Conservation (phyloP, 2,888 invertebrate genomes). For the Blastobasis lacticolella region DNA sequence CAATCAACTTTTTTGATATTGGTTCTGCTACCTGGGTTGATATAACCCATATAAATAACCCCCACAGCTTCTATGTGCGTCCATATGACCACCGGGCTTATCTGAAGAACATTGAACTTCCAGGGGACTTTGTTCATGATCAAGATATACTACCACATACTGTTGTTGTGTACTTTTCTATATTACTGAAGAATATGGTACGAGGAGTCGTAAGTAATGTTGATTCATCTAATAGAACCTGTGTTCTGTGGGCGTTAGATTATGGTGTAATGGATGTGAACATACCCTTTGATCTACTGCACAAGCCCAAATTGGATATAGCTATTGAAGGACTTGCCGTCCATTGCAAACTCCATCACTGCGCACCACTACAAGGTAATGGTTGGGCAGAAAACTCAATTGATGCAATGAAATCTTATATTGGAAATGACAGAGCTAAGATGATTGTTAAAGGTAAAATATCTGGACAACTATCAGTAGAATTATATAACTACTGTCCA, state of each 20-base stretch:
- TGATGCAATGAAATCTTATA: conserved; percentile 23
- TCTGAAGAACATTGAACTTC: conserved; percentile 10
- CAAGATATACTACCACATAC: conserved; percentile 2
- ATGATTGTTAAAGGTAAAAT: conserved; percentile 18
- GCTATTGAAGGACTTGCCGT: conserved; percentile 17
- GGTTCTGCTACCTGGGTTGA: conserved; percentile 18
- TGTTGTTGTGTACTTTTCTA: conserved; percentile 16
- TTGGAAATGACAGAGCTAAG: conserved; percentile 20
- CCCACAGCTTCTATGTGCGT: conserved; percentile 23
- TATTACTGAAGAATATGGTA: conserved; percentile 6
- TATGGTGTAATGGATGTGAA: conserved; percentile 23
- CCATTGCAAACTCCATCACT: conserved; percentile 25
- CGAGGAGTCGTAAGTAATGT: conserved; percentile 12
- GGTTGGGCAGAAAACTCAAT: conserved; percentile 14
- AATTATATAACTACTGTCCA: conserved; percentile 22
- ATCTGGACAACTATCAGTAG: conserved; percentile 17
- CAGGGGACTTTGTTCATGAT: not conserved
- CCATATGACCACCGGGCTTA: conserved; percentile 14
- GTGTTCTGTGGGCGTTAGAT: conserved; percentile 25
- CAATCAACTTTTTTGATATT: conserved; percentile 5
- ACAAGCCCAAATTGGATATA: conserved; percentile 2
- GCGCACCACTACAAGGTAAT: conserved; percentile 15
- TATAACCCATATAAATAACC: conserved; percentile 22
- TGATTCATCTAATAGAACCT: conserved; percentile 2
- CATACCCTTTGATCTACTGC: conserved; percentile 13